Evolutionary conservation across 2,113 vertebrate genomes (phyloP).

Genomic region (Colinus virginianus): DNA sequence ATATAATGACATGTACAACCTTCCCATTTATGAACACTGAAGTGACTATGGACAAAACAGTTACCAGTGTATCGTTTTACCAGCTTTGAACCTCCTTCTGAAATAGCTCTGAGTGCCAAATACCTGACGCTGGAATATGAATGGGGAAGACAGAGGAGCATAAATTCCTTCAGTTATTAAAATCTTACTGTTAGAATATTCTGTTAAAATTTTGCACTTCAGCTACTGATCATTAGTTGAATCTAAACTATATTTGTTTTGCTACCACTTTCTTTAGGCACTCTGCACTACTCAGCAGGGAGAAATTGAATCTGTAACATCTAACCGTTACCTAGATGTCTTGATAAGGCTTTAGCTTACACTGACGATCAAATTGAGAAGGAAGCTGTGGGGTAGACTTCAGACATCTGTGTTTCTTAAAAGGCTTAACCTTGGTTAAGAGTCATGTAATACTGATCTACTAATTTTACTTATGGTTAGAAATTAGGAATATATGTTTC

Average conservation of each 20-base stretch:
- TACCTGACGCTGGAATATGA: background rate
- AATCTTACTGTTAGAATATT: background rate
- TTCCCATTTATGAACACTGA: background rate
- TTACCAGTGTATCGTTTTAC: background rate
- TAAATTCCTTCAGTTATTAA: background rate
- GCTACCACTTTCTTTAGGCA: background rate
- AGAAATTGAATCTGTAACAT: background rate
- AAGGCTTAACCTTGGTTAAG: background rate
- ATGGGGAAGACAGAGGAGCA: background rate
- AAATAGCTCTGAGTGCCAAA: background rate
- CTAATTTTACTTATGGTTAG: background rate
- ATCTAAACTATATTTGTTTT: background rate
- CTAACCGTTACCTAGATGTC: background rate
- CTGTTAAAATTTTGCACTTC: background rate
- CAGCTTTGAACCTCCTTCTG: background rate
- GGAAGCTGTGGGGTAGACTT: background rate
- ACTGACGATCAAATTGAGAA: background rate
- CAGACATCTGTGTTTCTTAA: background rate
- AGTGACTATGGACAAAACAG: background rate
- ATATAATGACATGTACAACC: background rate
- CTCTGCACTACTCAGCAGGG: background rate
- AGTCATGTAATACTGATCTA: background rate
- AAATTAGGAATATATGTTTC: background rate
- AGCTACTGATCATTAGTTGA: background rate
- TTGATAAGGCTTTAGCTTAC: accelerated